Conservation (phyloP, 2,797 vertebrate species). For the Dicrostonyx torquatus region DNA sequence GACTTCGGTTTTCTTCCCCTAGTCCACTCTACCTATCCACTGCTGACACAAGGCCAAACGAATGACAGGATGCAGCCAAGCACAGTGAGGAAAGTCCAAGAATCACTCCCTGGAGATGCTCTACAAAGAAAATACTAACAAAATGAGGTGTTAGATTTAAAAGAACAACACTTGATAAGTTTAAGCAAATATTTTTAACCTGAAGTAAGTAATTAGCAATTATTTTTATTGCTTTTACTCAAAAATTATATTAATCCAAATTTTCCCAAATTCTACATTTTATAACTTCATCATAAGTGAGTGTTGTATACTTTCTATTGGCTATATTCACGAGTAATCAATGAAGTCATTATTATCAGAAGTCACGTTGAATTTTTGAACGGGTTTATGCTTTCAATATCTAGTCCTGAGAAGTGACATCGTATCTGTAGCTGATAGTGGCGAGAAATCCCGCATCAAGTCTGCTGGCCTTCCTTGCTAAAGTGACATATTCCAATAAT, state of each 20-base stretch:
- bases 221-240: neutral
- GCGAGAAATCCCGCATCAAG: neutral
- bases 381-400: neutral
- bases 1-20: neutral
- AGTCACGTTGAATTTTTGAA: neutral
- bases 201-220: neutral
- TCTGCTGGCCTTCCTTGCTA: neutral
- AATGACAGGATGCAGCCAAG: neutral
- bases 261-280: neutral
- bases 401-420: neutral
- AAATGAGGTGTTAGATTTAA: neutral
- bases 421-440: neutral
- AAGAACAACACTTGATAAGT: neutral
- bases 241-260: neutral
- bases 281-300: neutral
- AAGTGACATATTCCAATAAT: neutral
- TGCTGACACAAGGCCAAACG: neutral
- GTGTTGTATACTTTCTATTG: neutral
- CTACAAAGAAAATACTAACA: neutral
- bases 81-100: neutral
- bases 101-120: neutral
- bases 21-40: neutral
- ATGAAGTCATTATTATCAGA: neutral
- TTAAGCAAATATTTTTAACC: conserved; percentile 1
- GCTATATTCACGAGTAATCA: neutral